Conservation (phyloP, 64 coral and sea anemone genomes). For the Acropora yongei region DNA sequence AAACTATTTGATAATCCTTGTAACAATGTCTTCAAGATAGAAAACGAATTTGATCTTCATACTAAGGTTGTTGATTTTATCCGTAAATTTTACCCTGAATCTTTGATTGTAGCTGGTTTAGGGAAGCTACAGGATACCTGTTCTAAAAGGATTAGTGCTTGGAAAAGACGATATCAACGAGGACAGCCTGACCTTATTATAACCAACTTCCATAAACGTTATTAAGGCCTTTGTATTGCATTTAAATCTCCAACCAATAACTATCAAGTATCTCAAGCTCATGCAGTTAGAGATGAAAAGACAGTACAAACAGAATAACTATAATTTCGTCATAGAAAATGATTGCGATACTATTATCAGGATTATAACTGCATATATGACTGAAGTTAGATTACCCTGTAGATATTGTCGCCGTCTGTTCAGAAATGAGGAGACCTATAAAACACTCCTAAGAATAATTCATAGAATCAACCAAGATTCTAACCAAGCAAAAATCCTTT, state of each 20-base stretch:
- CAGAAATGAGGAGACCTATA: too few species aligned
- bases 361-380: too few species aligned
- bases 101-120: not conserved
- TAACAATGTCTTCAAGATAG: not conserved
- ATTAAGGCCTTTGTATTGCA: constrained; percentile 13
- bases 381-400: too few species aligned
- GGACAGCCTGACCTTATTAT: constrained; percentile 24
- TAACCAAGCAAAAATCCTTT: too few species aligned
- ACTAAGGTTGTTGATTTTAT: constrained; percentile 11
- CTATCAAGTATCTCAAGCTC: not conserved
- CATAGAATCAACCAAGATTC: too few species aligned
- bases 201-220: not conserved
- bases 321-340: not conserved
- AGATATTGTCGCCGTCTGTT: too few species aligned
- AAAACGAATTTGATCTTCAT: constrained; percentile 19
- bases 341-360: not conserved
- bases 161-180: constrained; percentile 1
- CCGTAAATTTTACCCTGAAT: not conserved
- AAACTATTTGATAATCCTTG: constrained; percentile 18
- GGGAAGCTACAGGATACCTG: constrained; percentile 21
- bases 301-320: not conserved
- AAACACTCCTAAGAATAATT: too few species aligned
- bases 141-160: not conserved
- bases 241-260: constrained; percentile 19
- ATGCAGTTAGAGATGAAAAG: constrained; percentile 14